These are phyloP conservation scores for Entelurus aequoreus DNA, from an alignment of 2,113 vertebrate genomes.

Conservation along the genomic window DNA sequence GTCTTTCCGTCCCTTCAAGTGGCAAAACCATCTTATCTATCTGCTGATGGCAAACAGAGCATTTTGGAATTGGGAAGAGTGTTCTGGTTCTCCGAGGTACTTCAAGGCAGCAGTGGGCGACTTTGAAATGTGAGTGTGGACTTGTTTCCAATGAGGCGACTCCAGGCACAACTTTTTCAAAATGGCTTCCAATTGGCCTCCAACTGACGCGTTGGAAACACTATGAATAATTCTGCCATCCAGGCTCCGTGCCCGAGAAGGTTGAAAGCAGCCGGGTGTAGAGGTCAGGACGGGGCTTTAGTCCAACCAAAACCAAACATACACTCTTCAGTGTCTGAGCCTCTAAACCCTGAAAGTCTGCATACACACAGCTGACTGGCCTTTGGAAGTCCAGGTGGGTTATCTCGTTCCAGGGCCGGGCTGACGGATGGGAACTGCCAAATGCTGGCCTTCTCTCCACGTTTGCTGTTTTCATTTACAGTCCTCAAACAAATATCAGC, in stretches of 20 bases:
- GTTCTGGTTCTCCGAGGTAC: slow-evolving; percentile 13
- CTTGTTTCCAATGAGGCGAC: slow-evolving; percentile 32
- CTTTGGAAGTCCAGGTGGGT: slow-evolving; percentile 63
- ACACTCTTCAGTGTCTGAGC: slow-evolving; percentile 34
- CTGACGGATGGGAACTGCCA: slow-evolving; percentile 42
- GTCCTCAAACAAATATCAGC: slow-evolving; percentile 49
- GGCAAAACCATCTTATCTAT: slow-evolving; percentile 34
- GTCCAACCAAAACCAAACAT: slow-evolving; percentile 57
- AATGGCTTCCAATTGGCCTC: slow-evolving; percentile 49
- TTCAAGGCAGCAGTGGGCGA: slow-evolving; percentile 19
- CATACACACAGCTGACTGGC: slow-evolving; percentile 32
- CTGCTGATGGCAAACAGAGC: slow-evolving; percentile 33
- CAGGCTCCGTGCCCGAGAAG: slow-evolving; percentile 15
- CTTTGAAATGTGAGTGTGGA: slow-evolving; percentile 44
- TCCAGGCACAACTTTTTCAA: slow-evolving; percentile 28
- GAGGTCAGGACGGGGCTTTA: slow-evolving; percentile 39
- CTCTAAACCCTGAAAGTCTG: slow-evolving; percentile 17
- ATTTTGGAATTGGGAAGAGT: slow-evolving; percentile 22
- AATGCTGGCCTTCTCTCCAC: slow-evolving; percentile 20
- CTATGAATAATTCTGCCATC: slow-evolving; percentile 36
- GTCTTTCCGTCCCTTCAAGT: slow-evolving; percentile 34
- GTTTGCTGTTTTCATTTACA: slow-evolving; percentile 30
- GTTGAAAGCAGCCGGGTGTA: slow-evolving; percentile 9
- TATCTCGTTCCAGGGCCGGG: slow-evolving; percentile 43
- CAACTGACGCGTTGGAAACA: slow-evolving; percentile 44